phyloP scores from a whole-genome alignment of 1,140 invertebrate genomes.

The Drosophila parvula region DNA sequence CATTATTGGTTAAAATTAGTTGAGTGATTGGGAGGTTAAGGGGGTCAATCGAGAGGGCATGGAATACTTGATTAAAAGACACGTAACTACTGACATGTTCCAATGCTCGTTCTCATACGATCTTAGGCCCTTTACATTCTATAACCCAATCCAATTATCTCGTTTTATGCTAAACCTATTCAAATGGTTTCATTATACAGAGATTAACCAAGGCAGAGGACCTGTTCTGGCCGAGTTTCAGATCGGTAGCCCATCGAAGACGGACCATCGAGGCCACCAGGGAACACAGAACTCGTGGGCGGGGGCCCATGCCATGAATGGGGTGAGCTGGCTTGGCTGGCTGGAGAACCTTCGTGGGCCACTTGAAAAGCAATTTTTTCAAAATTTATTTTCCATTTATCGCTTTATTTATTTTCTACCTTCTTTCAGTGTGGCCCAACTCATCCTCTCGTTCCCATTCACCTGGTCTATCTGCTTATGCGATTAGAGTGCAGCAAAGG shows the following conservation, averaged over 20 bases:
- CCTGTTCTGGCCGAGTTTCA: constrained; percentile 14
- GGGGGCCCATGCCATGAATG: constrained; percentile 14
- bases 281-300: constrained; percentile 16
- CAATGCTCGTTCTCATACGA: neutral
- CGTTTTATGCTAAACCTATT: constrained; percentile 14
- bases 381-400: constrained; percentile 82
- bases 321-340: neutral
- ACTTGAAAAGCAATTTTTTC: constrained; percentile 78
- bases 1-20: neutral
- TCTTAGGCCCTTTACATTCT: neutral
- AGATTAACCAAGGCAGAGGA: constrained; percentile 5
- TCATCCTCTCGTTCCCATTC: constrained; percentile 9
- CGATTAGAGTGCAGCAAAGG: constrained; percentile 67
- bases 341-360: constrained; percentile 46
- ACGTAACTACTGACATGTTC: neutral
- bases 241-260: constrained; percentile 23
- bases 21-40: too few relatives aligned
- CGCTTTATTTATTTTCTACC: constrained; percentile 78
- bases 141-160: constrained; percentile 4
- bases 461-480: constrained; percentile 70
- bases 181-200: constrained; percentile 8
- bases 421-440: constrained; percentile 63
- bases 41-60: neutral
- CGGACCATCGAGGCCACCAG: constrained; percentile 15
- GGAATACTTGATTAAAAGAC: constrained; percentile 2